phyloP scores from a whole-genome alignment of 2,888 invertebrate genomes.

The Osedax frankpressi region DNA sequence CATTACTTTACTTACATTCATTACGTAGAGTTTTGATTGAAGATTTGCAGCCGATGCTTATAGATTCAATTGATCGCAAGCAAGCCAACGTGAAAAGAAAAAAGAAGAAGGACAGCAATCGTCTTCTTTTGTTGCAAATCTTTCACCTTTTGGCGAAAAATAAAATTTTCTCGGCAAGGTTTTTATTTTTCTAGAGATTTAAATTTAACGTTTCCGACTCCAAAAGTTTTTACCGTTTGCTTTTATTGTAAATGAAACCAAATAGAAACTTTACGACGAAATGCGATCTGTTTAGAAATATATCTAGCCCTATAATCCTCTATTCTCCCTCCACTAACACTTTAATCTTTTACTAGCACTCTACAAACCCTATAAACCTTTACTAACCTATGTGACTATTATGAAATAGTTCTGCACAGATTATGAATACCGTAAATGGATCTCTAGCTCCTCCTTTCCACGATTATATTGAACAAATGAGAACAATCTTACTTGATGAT shows the following conservation, averaged over 20 bases:
- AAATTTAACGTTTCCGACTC: too few relatives aligned
- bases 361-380: too few relatives aligned
- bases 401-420: slow-evolving; percentile 59
- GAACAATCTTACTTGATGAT: slow-evolving; percentile 81
- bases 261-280: too few relatives aligned
- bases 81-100: slow-evolving; percentile 89
- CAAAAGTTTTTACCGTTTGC: too few relatives aligned
- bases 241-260: too few relatives aligned
- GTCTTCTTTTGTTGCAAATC: slow-evolving; percentile 78
- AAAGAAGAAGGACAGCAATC: slow-evolving; percentile 74
- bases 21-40: slow-evolving; percentile 77
- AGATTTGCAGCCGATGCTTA: slow-evolving; percentile 74
- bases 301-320: too few relatives aligned
- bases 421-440: slow-evolving; percentile 69
- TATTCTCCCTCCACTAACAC: too few relatives aligned
- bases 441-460: slow-evolving; percentile 70
- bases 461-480: slow-evolving; percentile 86
- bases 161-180: slow-evolving; percentile 43
- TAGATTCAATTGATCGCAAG: slow-evolving; percentile 90
- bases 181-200: too few relatives aligned
- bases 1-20: not conserved
- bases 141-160: slow-evolving; percentile 74
- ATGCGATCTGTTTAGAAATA: too few relatives aligned
- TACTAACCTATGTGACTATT: slow-evolving; percentile 16
- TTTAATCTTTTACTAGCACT: too few relatives aligned